Evolutionary conservation across 2,797 vertebrate genomes (phyloP).

Genomic region (Stomatorhinus walkeri): DNA sequence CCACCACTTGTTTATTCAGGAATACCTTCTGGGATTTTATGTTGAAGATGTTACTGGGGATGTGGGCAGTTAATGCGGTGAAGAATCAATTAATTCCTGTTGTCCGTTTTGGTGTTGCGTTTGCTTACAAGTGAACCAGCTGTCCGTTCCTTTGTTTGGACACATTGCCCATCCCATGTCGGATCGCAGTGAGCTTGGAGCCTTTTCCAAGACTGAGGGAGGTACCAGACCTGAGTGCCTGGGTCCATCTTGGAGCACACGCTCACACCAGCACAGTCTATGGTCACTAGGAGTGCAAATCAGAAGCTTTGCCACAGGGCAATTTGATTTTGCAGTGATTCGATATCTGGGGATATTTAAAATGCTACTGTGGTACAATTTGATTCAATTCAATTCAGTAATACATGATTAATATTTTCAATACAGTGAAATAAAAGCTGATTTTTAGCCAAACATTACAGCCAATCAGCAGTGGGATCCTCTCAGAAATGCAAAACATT

Average conservation of each 20-base stretch:
- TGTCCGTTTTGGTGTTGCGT: background rate
- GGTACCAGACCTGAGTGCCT: background rate
- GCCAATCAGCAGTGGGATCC: background rate
- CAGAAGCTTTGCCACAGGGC: background rate
- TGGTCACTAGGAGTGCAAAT: background rate
- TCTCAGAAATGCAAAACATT: background rate
- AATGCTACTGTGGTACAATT: background rate
- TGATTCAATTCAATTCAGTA: background rate
- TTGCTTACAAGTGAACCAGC: conserved; percentile 8
- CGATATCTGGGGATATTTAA: background rate
- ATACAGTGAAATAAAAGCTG: background rate
- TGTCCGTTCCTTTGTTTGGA: background rate
- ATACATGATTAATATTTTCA: background rate
- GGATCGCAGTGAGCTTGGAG: background rate
- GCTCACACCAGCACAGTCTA: background rate
- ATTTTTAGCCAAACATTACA: background rate
- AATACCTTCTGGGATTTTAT: background rate
- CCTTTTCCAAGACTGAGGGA: background rate
- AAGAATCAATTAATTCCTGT: background rate
- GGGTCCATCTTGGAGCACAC: background rate
- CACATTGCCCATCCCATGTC: background rate
- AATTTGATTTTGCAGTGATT: background rate
- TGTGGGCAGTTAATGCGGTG: background rate
- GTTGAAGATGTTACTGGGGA: background rate
- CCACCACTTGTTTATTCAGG: conserved; percentile 29